Conservation (phyloP, 92 coral and sea anemone genomes). For the Metridium senile region DNA sequence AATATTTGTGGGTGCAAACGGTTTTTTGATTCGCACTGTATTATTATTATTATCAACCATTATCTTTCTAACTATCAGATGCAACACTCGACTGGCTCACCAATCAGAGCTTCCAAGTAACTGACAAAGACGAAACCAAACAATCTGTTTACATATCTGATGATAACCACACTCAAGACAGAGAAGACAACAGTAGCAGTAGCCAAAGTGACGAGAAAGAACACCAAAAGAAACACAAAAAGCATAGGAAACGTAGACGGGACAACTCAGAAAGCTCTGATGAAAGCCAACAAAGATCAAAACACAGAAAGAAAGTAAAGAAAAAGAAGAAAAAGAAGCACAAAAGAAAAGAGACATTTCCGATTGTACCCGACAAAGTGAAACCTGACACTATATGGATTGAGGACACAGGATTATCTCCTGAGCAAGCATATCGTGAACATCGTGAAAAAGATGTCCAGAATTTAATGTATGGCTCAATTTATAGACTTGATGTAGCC, state of each 20-base stretch:
- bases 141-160: background rate
- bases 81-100: constrained; percentile 61
- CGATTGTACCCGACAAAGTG: constrained; percentile 27
- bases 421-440: constrained; percentile 84
- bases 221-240: constrained; percentile 41
- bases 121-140: background rate
- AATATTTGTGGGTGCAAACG: no score
- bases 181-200: constrained; percentile 4
- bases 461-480: constrained; percentile 75
- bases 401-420: constrained; percentile 76
- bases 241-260: constrained; percentile 19
- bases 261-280: constrained; percentile 10
- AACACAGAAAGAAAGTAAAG: constrained; percentile 50
- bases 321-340: constrained; percentile 69
- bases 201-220: constrained; percentile 6
- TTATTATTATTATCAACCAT: background rate
- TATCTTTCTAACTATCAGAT: constrained; percentile 11
- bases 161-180: constrained; percentile 3
- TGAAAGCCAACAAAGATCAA: background rate
- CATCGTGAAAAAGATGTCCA: constrained; percentile 80
- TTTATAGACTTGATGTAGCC: constrained; percentile 91
- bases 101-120: constrained; percentile 53
- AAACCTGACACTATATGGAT: constrained; percentile 93
- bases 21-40: no score
- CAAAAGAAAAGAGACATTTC: constrained; percentile 43